Evolutionary conservation across 2,888 invertebrate genomes (phyloP).

Genomic region (Sturmia bella): DNA sequence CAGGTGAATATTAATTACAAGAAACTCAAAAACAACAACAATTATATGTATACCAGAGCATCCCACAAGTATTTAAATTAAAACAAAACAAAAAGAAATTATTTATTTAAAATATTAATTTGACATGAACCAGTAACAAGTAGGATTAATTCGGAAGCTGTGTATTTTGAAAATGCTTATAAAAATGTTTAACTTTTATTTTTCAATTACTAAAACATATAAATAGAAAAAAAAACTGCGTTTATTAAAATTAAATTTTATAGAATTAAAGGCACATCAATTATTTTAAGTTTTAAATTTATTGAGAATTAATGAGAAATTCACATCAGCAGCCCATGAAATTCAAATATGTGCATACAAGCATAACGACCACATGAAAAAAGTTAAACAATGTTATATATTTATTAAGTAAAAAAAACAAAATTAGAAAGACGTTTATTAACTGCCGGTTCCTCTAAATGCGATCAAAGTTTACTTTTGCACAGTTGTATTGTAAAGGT

Average conservation of each 20-base stretch:
- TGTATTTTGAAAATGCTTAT: constrained; percentile 53
- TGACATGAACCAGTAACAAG: constrained; percentile 33
- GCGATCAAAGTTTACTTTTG: no score
- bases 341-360: background rate
- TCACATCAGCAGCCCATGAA: constrained; percentile 14
- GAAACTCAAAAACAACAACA: constrained; percentile 15
- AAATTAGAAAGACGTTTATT: no score
- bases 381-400: background rate
- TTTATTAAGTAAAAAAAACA: no score
- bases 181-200: constrained; percentile 12
- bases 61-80: constrained; percentile 62
- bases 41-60: constrained; percentile 56
- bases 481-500: no score
- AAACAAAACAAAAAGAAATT: constrained; percentile 24
- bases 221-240: constrained; percentile 3
- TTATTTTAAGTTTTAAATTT: constrained; percentile 8
- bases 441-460: no score
- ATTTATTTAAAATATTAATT: constrained; percentile 38
- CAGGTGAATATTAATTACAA: constrained; percentile 57
- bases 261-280: constrained; percentile 44
- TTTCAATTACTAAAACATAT: constrained; percentile 9
- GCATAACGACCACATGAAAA: background rate
- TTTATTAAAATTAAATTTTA: constrained; percentile 16
- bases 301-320: constrained; percentile 2
- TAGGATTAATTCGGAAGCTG: constrained; percentile 45